Conservation (phyloP, 1,140 invertebrate genomes). For the Doryteuthis pealeii region DNA sequence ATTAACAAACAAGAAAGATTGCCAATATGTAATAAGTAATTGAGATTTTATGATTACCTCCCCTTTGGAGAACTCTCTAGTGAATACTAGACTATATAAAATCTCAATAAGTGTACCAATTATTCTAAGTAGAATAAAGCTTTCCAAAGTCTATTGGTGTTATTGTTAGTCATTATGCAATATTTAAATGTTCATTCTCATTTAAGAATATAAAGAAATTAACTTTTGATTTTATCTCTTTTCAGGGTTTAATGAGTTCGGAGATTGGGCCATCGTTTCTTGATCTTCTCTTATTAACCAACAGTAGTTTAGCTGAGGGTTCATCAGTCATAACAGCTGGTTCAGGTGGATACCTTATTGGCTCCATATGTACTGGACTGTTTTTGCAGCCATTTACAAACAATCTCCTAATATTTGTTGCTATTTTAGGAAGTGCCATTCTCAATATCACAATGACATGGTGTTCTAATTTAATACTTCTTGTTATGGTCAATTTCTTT, state of each 20-base stretch:
- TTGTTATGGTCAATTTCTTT: slow-evolving; percentile 26
- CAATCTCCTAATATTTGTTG: slow-evolving; percentile 18
- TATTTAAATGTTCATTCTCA: too few relatives aligned
- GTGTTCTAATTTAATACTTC: slow-evolving; percentile 31
- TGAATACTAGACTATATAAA: too few relatives aligned
- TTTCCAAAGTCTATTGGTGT: too few relatives aligned
- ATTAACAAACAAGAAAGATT: too few relatives aligned
- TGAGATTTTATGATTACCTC: too few relatives aligned
- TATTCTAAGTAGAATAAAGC: too few relatives aligned
- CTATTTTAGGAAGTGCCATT: slow-evolving; percentile 18
- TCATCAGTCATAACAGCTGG: slow-evolving; percentile 32
- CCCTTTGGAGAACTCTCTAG: too few relatives aligned
- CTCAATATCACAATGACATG: slow-evolving; percentile 25
- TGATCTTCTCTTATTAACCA: slow-evolving; percentile 39
- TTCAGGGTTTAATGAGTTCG: slow-evolving; percentile 31
- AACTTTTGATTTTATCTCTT: background rate
- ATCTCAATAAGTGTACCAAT: too few relatives aligned
- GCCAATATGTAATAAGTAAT: too few relatives aligned
- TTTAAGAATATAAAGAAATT: background rate
- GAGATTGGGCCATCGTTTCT: slow-evolving; percentile 37
- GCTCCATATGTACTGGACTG: slow-evolving; percentile 28
- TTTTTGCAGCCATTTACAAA: slow-evolving; percentile 33
- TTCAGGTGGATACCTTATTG: slow-evolving; percentile 34
- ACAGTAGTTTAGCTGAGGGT: slow-evolving; percentile 26
- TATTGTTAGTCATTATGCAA: too few relatives aligned